Evolutionary conservation across 2,888 invertebrate species (phyloP), one percentile per base, ranked within the genome.

Genomic region (Anthophora plumipes): DNA sequence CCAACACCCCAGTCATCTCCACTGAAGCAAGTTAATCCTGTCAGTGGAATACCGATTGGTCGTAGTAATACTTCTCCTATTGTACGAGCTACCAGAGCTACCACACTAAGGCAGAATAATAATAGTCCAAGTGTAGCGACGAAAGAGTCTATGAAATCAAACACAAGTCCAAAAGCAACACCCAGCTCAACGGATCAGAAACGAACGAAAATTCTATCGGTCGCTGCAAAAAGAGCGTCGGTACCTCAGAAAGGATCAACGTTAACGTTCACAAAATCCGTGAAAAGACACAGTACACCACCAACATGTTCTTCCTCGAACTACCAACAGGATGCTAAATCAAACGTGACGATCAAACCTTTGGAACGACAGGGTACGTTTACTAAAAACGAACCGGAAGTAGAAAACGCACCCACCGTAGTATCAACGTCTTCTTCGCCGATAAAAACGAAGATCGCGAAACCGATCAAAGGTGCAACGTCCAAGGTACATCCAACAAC

Each of bases 311-410:
- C 78, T 50, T 71, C 75, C 14, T 61, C 84, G 3, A 83, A 75
- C n/a, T 81, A 63, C 12, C 85, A 78, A 22, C 83, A 67, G 7
- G 85, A 87, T 6, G 46, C 63, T 2, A 90, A 86, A 66, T 17
- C 73, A 0, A 90, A 90, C 6, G 50, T 60, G 0, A 80, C 89
- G 5, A 12, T 74, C 0, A 92, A 91, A n/a, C 95, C 95, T 0
- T 92, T 97, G 48, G 97, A 97, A 85, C 95, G 98, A 41, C 98
- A 98, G 93, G 98, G 98, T 17, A 98, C 98, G 0, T 98, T 98
- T 91, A 97, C 98, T 0, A 98, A 98, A 93, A 98, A 98, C 88
- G 97, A 97, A 85, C 94, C 95, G 0, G 93, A 93, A 73, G 91
- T 89, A 52, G 92, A 91, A 39, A 92, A 93, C 69, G 91, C 91